phyloP scores from a whole-genome alignment of 2,113 vertebrate genomes.

The Oncorhynchus nerka region DNA sequence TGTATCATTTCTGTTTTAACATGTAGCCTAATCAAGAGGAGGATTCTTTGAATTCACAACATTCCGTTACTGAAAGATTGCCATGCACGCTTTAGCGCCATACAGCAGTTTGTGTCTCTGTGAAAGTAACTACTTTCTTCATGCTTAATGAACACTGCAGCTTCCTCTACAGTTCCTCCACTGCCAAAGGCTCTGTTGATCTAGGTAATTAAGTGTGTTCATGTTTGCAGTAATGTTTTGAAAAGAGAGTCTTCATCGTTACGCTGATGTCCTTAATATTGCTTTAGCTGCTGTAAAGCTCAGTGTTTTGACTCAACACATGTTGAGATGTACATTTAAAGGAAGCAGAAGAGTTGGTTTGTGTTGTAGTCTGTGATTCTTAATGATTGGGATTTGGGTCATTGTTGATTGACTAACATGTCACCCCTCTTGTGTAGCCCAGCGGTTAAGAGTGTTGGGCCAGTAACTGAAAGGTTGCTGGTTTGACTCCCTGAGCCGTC shows the following conservation, averaged over 20 bases:
- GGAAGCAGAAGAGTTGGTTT: slow-evolving; percentile 23
- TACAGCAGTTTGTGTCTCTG: slow-evolving; percentile 42
- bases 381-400: slow-evolving; percentile 16
- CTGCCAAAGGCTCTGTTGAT: slow-evolving; percentile 71
- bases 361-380: neutral
- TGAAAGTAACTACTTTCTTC: slow-evolving; percentile 53
- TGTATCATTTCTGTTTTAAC: neutral
- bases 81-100: neutral
- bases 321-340: slow-evolving; percentile 26
- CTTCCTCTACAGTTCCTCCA: slow-evolving; percentile 3
- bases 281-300: slow-evolving; percentile 42
- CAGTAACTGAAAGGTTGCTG: no score
- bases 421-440: slow-evolving; percentile 22
- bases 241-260: slow-evolving; percentile 58
- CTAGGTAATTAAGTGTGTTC: slow-evolving; percentile 69
- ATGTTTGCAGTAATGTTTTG: slow-evolving; percentile 58
- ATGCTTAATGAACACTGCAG: slow-evolving; percentile 67
- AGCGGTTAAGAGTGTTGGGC: no score
- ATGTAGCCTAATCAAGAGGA: neutral
- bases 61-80: neutral
- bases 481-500: no score
- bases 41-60: neutral
- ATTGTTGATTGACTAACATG: slow-evolving; percentile 23
- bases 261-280: slow-evolving; percentile 34
- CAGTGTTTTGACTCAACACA: slow-evolving; percentile 36